Evolutionary conservation across 1,140 invertebrate genomes (phyloP), one percentile per base, ranked within the genome.

Genomic region (Halictus rubicundus): DNA sequence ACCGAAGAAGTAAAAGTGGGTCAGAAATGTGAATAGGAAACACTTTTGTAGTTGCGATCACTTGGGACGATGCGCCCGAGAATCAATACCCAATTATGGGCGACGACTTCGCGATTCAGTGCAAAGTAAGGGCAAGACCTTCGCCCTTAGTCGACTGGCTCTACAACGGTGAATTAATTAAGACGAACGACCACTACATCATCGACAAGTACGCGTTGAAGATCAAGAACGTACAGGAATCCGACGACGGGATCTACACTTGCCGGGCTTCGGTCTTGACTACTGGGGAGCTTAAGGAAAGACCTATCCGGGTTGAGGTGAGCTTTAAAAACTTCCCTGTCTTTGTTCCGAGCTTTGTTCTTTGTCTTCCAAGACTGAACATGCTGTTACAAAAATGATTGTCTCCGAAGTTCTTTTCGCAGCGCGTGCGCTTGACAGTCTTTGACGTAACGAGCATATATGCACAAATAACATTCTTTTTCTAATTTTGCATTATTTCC

Each of bases 91-190:
- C 97, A 0, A 96, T 96, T n/a, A 94, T 96, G 37, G 95, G 95
- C 7, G 93, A 94, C 71, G 95, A 97, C 80, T 97, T 95, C 87
- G 95, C 95, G 91, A 95, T 98, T 12, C 95, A 95, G 89, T 99
- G 98, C 88, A 94, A 96, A 91, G 97, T 98, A 0, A 95, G 95
- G 66, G 97, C 97, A 1, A 96, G 96, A 90, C 98, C 98, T 21
- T 93, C 96, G 39, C 97, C 98, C 0, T 94, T 94, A 19, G 95
- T 98, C 19, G 96, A 97, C 89, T 98, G 97, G 98, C 94, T 95
- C 63, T 96, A 96, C 90, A 96, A 98, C 90, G 96, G 95, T n/a
- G 93, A 95, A 81, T 90, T 94, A 94, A 94, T 95, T 66, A 90
- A 91, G 77, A 95, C 94, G 69, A 94, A 95, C 80, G 95, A 95